Evolutionary conservation across 2,888 invertebrate genomes (phyloP).

Genomic region (Eledone cirrhosa): DNA sequence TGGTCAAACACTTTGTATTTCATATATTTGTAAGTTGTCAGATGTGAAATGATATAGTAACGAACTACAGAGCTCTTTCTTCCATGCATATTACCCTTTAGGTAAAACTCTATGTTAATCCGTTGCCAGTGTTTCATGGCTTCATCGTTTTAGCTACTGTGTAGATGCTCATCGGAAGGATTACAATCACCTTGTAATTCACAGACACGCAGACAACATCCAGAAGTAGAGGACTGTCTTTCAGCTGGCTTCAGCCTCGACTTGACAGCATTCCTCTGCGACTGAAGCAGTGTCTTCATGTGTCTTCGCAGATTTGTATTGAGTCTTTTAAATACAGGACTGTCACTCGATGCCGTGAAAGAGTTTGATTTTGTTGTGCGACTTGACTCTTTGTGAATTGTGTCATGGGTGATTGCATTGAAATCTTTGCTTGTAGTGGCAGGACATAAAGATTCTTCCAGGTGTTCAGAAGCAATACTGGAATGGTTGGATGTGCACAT

Average conservation of each 20-base stretch:
- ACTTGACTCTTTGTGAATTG: constrained; percentile 8
- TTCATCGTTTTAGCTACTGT: neutral
- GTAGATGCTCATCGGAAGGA: constrained; percentile 14
- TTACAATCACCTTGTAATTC: constrained; percentile 16
- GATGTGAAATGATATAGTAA: too few species aligned
- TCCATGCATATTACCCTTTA: too few species aligned
- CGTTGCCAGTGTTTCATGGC: too few species aligned
- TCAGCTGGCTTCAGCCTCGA: constrained; percentile 11
- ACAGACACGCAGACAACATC: constrained; percentile 22
- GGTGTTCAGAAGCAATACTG: constrained; percentile 17
- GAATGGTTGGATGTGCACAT: constrained; percentile 23
- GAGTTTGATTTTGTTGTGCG: constrained; percentile 18
- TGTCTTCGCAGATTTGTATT: constrained; percentile 18
- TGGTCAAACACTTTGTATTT: too few species aligned
- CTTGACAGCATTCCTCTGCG: constrained; percentile 3
- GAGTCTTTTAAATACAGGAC: constrained; percentile 28
- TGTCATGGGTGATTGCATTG: neutral
- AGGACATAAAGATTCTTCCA: neutral
- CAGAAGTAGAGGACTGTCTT: constrained; percentile 3
- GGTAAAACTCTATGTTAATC: too few species aligned
- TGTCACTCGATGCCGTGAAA: constrained; percentile 23
- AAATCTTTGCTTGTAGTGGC: neutral
- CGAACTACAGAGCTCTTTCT: too few species aligned
- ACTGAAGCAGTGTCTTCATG: constrained; percentile 24
- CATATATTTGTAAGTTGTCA: too few species aligned